These are phyloP conservation scores for Salminus brasiliensis DNA, from an alignment of 2,113 vertebrate species.

Conservation along the genomic window DNA sequence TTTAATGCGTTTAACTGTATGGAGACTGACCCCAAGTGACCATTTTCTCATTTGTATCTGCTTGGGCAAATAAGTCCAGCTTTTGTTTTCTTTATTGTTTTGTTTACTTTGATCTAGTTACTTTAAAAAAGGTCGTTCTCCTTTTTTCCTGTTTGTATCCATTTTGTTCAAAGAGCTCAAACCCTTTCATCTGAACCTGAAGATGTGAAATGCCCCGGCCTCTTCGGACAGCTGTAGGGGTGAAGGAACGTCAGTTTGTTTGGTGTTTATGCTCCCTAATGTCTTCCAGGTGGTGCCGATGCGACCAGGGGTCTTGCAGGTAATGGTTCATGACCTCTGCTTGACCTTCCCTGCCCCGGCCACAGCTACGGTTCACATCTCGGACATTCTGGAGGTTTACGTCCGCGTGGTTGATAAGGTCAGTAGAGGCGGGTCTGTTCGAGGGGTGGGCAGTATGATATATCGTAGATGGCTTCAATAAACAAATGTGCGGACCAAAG, in stretches of 20 bases:
- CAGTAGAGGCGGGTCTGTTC: conserved; percentile 41
- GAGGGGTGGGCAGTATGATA: no score
- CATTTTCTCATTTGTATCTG: no score
- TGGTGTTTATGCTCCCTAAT: neutral
- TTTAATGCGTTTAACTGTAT: neutral
- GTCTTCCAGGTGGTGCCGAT: conserved; percentile 83
- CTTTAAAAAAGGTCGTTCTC: no score
- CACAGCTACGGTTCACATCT: conserved; percentile 80
- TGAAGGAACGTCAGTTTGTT: neutral
- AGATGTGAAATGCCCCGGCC: no score
- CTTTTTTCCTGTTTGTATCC: no score
- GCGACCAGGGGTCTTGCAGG: conserved; percentile 74
- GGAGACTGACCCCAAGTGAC: neutral
- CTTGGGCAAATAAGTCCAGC: no score
- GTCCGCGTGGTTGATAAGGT: conserved; percentile 96
- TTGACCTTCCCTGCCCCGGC: conserved; percentile 85
- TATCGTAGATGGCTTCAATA: no score
- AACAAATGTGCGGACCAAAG: no score
- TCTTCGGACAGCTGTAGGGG: neutral
- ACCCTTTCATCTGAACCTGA: no score
- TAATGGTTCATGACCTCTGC: conserved; percentile 94
- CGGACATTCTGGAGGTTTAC: conserved; percentile 88
- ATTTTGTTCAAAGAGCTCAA: no score
- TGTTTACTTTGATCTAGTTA: no score
- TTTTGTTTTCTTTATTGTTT: no score